A percentile compares a stretch with the other conserved stretches of the same genome.
These are phyloP conservation scores for Colletes latitarsis DNA, from an alignment of 1,140 invertebrate species.

Conservation along the genomic window DNA sequence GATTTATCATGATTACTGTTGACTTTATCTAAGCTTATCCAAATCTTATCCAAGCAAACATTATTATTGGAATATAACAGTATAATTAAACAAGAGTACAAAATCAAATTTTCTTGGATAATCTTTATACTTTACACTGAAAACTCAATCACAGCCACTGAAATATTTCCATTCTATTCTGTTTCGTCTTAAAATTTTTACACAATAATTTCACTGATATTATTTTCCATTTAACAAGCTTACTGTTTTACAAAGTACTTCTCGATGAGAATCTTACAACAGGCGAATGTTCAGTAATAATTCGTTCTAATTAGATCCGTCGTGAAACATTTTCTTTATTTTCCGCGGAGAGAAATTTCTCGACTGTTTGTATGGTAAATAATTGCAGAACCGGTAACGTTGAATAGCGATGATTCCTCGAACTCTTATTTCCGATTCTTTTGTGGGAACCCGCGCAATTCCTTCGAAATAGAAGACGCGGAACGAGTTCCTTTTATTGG, in stretches of 20 bases:
- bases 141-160: too few relatives aligned
- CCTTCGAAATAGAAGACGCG: slow-evolving; percentile 15
- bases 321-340: not conserved
- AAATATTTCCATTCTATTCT: too few relatives aligned
- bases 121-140: too few relatives aligned
- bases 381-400: not conserved
- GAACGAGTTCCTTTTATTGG: slow-evolving; percentile 25
- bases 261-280: too few relatives aligned
- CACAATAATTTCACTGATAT: not conserved
- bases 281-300: not conserved
- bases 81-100: too few relatives aligned
- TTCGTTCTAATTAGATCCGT: not conserved
- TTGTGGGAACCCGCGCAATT: not conserved
- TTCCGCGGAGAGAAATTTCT: not conserved
- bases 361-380: not conserved
- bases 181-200: too few relatives aligned
- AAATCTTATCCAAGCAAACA: too few relatives aligned
- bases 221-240: not conserved
- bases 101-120: too few relatives aligned
- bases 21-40: too few relatives aligned
- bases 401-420: not conserved
- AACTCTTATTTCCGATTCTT: slow-evolving; percentile 16
- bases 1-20: too few relatives aligned
- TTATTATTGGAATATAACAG: too few relatives aligned
- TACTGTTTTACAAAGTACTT: too few relatives aligned